Percentiles rank a stretch among this genome's conserved stretches.
These are phyloP conservation scores for Sciurus carolinensis DNA, from an alignment of 2,797 vertebrate genomes.

Conservation along the genomic window DNA sequence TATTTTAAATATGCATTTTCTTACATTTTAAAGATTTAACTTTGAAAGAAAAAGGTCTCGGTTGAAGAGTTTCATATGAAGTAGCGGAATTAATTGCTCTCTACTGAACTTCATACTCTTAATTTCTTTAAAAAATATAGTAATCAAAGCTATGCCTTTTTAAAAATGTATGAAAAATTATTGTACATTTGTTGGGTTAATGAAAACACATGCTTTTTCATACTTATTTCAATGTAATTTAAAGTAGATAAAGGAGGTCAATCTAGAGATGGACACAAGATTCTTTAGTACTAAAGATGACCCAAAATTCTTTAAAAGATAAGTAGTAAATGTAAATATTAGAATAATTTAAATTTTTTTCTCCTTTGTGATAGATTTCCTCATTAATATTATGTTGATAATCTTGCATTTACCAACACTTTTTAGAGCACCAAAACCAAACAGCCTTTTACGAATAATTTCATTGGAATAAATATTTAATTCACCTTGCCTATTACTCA, in stretches of 20 bases:
- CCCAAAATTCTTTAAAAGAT: slow-evolving; percentile 60
- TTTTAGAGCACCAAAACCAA: slow-evolving; percentile 54
- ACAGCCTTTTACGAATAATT: slow-evolving; percentile 43
- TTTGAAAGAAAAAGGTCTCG: neutral
- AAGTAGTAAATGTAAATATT: slow-evolving; percentile 54
- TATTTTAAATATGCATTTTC: neutral
- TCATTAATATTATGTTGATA: slow-evolving; percentile 64
- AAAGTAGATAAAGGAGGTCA: slow-evolving; percentile 50
- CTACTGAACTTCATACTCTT: neutral
- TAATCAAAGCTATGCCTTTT: neutral
- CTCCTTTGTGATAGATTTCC: neutral
- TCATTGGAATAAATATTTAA: slow-evolving; percentile 74
- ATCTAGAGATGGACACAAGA: neutral
- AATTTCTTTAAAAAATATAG: neutral
- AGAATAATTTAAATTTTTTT: slow-evolving; percentile 36
- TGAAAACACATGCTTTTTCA: slow-evolving; percentile 14
- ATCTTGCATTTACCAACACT: slow-evolving; percentile 17
- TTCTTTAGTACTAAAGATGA: neutral
- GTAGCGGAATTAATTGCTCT: neutral
- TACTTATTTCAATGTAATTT: slow-evolving; percentile 34
- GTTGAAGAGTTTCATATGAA: neutral
- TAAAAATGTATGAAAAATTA: neutral
- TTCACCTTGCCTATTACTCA: slow-evolving; percentile 37
- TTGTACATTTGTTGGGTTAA: slow-evolving; percentile 18
- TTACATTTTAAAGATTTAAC: neutral